A percentile compares a stretch with the other conserved stretches of the same genome.
Evolutionary conservation across 2,113 vertebrate species (phyloP).

Genomic region (Leptobrachium ailaonicum): DNA sequence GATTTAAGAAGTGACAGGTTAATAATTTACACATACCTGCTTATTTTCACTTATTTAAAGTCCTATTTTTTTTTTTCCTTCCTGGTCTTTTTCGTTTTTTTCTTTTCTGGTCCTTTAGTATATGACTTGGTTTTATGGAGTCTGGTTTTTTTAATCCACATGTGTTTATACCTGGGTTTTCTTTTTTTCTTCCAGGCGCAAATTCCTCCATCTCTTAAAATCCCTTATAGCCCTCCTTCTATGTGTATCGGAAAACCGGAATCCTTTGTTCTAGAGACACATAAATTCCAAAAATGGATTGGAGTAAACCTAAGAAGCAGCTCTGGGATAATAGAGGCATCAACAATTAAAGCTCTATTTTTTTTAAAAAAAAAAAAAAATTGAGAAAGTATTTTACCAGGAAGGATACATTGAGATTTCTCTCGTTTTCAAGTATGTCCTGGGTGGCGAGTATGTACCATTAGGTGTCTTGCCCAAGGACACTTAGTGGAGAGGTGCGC

Average conservation of each 20-base stretch:
- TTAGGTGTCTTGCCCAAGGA: no score
- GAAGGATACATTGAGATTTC: no score
- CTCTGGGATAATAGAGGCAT: no score
- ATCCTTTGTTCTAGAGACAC: slow-evolving; percentile 8
- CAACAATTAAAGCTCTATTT: no score
- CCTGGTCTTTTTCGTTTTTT: slow-evolving; percentile 15
- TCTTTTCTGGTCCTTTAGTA: slow-evolving; percentile 9
- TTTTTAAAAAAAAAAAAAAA: no score
- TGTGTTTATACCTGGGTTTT: slow-evolving; percentile 18
- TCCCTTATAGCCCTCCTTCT: slow-evolving; percentile 9
- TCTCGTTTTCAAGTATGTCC: no score
- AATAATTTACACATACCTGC: not conserved
- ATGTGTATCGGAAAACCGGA: not conserved
- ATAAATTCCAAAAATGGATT: slow-evolving; percentile 14
- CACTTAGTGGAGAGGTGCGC: no score
- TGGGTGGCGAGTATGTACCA: no score
- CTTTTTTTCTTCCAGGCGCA: not conserved
- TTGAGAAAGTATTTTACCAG: no score
- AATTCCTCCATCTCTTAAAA: slow-evolving; percentile 13
- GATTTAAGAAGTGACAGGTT: slow-evolving; percentile 18
- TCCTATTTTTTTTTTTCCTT: slow-evolving; percentile 18
- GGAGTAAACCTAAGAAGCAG: not conserved
- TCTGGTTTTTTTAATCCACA: not conserved
- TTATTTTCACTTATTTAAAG: slow-evolving; percentile 8
- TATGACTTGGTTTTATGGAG: slow-evolving; percentile 5